Evolutionary conservation across 2,113 vertebrate species (phyloP).

Genomic region (Empidonax traillii): DNA sequence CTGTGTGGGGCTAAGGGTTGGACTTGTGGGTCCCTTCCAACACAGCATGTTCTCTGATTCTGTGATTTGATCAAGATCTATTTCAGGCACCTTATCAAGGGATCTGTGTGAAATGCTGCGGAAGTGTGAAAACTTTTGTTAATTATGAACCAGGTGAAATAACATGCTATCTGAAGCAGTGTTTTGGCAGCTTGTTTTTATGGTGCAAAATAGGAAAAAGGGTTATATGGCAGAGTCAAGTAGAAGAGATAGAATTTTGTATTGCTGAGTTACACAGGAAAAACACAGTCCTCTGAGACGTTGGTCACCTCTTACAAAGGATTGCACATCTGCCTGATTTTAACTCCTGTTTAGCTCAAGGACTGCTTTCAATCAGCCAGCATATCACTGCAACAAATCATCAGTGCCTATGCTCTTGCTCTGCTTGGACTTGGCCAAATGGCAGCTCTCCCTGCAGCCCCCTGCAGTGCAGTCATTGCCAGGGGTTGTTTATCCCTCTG

Average conservation of each 20-base stretch:
- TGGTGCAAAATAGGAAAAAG: background rate
- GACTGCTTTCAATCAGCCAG: background rate
- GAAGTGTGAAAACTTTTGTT: background rate
- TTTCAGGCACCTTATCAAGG: background rate
- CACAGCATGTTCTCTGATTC: background rate
- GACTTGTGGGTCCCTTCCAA: background rate
- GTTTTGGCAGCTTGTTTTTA: background rate
- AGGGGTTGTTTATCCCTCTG: background rate
- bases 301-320: background rate
- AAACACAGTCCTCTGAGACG: background rate
- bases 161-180: background rate
- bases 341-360: background rate
- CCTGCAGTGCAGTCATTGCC: background rate
- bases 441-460: background rate
- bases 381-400: background rate
- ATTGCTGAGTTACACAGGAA: background rate
- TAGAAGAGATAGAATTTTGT: background rate
- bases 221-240: background rate
- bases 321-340: background rate
- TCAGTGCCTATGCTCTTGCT: background rate
- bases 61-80: background rate
- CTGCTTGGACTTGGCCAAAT: background rate
- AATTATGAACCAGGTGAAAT: background rate
- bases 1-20: background rate
- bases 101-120: background rate